Evolutionary conservation across 2,113 vertebrate species (phyloP), one percentile per base, ranked within the genome.

Genomic region (Ctenodactylus gundi): DNA sequence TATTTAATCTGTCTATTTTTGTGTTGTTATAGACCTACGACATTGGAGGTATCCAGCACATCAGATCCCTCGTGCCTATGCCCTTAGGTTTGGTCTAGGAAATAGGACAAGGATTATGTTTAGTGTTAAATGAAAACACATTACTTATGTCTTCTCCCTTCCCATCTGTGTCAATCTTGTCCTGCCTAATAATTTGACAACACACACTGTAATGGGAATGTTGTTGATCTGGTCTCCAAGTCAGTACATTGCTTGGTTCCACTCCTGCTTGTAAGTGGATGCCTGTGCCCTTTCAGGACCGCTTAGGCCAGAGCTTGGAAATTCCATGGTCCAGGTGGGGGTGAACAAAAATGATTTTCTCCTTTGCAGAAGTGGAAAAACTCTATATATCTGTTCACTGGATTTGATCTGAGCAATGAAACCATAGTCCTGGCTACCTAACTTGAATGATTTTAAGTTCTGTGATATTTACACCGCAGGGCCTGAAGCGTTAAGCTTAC

Each of bases 41-140:
- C 8, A 12, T 41, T 46, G 80, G 51, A 51, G 3, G 10, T 68
- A 31, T 11, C 55, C 55, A 46, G 7, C 39, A 39, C 62, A 53
- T 88, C 46, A 64, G 49, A 77, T 41, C 90, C 27, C 65, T 87
- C 53, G 7, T 85, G 91, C 88, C 62, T 92, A 29, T 49, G 15
- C 36, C 14, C 17, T 64, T 41, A 84, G 27, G 20, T 7, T 29
- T 93, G 68, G 46, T 4, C 21, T 76, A 53, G 34, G 55, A 96
- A 85, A 81, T 36, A 75, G 64, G 49, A 25, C 23, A 90, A 20
- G 58, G 34, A 12, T 76, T 76, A 58, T 20, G 15, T 3, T 64
- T 41, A 53, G 51, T 14, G 44, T 76, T 88, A 62, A 76, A 27
- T 75, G 36, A 41, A 13, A 76, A 11, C 65, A 44, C 68, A 46